Evolutionary conservation across 2,888 invertebrate genomes (phyloP), one percentile per base, ranked within the genome.

Genomic region (Sicus ferrugineus): DNA sequence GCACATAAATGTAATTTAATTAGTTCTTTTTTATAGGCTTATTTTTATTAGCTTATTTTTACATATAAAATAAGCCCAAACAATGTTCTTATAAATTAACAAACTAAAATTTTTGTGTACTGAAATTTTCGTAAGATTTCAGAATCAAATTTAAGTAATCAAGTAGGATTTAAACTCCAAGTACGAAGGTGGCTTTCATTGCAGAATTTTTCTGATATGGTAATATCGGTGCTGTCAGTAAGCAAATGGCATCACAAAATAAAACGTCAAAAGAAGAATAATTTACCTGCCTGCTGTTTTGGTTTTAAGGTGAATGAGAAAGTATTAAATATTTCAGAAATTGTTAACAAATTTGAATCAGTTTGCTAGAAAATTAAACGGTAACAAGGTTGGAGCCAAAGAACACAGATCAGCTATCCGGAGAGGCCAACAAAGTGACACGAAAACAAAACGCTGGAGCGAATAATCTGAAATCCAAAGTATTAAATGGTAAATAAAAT

Each of bases 201-300:
- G n/a, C n/a, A 3, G 42, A n/a, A 21, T 21, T 38, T 19, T 61
- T 23, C 23, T 7, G 9, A 16, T 16, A 28, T 0, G 3, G 6
- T 54, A 28, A 16, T 54, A 26, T 26, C 28, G 54, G 14, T 19
- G 21, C 34, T 64, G 52, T 63, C 61, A 67, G 6, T 66, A 46
- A 65, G 68, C 66, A 69, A 77, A 77, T 77, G 77, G 74, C 75
- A 76, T 42, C 56, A 26, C 64, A 74, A 72, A 76, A 73, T 58
- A 66, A 75, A 78, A 77, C 72, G 76, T 75, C 77, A 77, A 77
- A 77, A 73, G 75, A 75, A 76, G 74, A 74, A 74, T 76, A 75
- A 73, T 72, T 74, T 76, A 73, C 72, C 62, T 73, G 54, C 69
- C 63, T 73, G 71, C 73, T 65, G 72, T 69, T 73, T 74, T 73